Percentiles rank a stretch among this genome's conserved stretches.
phyloP scores from a whole-genome alignment of 2,888 invertebrate genomes.

The Cataglyphis livida region DNA sequence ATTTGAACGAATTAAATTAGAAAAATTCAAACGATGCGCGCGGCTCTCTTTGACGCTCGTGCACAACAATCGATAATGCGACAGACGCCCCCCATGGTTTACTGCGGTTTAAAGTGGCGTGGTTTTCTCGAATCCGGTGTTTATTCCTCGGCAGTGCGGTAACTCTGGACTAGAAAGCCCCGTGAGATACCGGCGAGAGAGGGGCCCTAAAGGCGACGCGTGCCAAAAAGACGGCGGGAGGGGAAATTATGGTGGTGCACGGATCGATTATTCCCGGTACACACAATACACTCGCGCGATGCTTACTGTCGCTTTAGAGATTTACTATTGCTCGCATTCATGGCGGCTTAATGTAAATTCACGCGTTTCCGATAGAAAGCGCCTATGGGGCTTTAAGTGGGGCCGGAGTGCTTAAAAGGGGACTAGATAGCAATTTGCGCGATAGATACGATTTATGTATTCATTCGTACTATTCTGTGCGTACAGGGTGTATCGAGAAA shows the following conservation, averaged over 20 bases:
- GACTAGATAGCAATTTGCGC: conserved; percentile 32
- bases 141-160: conserved; percentile 19
- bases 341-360: conserved; percentile 29
- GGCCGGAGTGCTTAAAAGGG: conserved; percentile 27
- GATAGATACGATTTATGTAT: conserved; percentile 32
- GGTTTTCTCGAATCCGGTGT: conserved; percentile 19
- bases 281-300: conserved; percentile 14
- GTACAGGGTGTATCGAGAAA: conserved; percentile 1
- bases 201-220: conserved; percentile 42
- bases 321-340: conserved; percentile 23
- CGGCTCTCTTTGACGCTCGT: not conserved
- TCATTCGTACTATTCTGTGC: not conserved
- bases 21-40: not conserved
- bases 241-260: conserved; percentile 29
- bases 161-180: conserved; percentile 57
- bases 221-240: conserved; percentile 30
- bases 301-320: conserved; percentile 14
- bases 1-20: not conserved
- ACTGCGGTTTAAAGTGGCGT: conserved; percentile 12
- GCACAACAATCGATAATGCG: conserved; percentile 38
- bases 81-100: conserved; percentile 24
- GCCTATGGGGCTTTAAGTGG: not conserved
- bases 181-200: conserved; percentile 53
- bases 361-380: conserved; percentile 31
- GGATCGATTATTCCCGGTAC: conserved; percentile 39